phyloP scores from a whole-genome alignment of 2,888 invertebrate genomes.

The Sussaba pulchella region DNA sequence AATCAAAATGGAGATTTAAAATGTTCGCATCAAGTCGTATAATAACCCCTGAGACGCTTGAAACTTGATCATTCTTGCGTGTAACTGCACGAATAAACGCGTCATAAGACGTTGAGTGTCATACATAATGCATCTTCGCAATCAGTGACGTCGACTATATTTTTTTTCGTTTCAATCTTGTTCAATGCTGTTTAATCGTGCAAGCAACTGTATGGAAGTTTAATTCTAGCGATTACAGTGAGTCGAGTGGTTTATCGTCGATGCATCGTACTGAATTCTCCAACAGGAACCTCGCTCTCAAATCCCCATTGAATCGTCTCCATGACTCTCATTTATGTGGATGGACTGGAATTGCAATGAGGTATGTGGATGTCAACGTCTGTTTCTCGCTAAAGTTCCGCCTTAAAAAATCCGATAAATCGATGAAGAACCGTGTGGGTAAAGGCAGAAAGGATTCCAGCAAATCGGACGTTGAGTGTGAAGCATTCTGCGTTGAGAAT shows the following conservation, averaged over 20 bases:
- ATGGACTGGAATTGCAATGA: not conserved
- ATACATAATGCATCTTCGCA: slow-evolving; percentile 57
- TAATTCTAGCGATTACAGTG: not conserved
- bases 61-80: not conserved
- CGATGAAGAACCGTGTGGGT: slow-evolving; percentile 51
- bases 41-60: not conserved
- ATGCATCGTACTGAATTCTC: slow-evolving; percentile 42
- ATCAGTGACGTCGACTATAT: slow-evolving; percentile 41
- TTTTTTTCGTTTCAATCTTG: slow-evolving; percentile 5
- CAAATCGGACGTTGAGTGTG: slow-evolving; percentile 37
- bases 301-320: slow-evolving; percentile 35
- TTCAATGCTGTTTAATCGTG: slow-evolving; percentile 11
- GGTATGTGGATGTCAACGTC: not conserved
- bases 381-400: not conserved
- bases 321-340: not conserved
- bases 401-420: slow-evolving; percentile 13
- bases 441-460: slow-evolving; percentile 26
- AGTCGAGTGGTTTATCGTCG: slow-evolving; percentile 19
- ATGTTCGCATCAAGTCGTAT: no score
- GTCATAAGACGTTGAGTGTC: slow-evolving; percentile 16
- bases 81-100: slow-evolving; percentile 7
- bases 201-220: slow-evolving; percentile 22
- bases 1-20: no score
- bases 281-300: slow-evolving; percentile 48
- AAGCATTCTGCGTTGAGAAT: slow-evolving; percentile 30